These are phyloP conservation scores for Porites evermanni DNA, from an alignment of 92 coral and sea anemone species.

Conservation along the genomic window DNA sequence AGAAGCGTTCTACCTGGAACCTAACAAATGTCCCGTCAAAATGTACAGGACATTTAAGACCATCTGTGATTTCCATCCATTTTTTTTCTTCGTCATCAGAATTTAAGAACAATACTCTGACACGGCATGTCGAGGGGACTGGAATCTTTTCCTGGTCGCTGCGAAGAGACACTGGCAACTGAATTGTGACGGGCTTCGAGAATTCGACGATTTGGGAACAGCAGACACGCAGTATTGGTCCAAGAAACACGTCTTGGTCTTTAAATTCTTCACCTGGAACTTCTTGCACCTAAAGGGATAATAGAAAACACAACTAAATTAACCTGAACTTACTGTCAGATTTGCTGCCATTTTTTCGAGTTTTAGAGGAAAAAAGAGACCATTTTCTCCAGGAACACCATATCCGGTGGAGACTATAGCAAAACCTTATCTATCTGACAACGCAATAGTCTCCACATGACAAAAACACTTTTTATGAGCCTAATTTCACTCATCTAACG, in stretches of 20 bases:
- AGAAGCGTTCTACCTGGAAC: constrained; percentile 42
- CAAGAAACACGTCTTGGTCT: background rate
- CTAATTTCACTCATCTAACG: too few relatives aligned
- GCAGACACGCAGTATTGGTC: constrained; percentile 16
- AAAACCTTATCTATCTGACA: too few relatives aligned
- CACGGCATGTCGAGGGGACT: background rate
- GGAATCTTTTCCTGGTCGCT: background rate
- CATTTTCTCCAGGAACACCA: too few relatives aligned
- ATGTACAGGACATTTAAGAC: background rate
- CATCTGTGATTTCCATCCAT: constrained; percentile 33
- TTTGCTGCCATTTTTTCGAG: too few relatives aligned
- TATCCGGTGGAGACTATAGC: too few relatives aligned
- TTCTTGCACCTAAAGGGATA: constrained; percentile 25
- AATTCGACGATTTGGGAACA: background rate
- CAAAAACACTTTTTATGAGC: too few relatives aligned
- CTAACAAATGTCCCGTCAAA: constrained; percentile 22
- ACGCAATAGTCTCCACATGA: too few relatives aligned
- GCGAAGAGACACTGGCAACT: constrained; percentile 19
- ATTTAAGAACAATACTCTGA: constrained; percentile 26
- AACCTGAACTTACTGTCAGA: too few relatives aligned
- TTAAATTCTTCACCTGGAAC: constrained; percentile 25
- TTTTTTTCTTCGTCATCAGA: constrained; percentile 24
- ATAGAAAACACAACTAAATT: too few relatives aligned
- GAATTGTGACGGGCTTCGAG: constrained; percentile 33
- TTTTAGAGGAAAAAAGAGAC: too few relatives aligned